These are phyloP conservation scores for Callosobruchus maculatus DNA, from an alignment of 2,888 invertebrate genomes.

Conservation along the genomic window DNA sequence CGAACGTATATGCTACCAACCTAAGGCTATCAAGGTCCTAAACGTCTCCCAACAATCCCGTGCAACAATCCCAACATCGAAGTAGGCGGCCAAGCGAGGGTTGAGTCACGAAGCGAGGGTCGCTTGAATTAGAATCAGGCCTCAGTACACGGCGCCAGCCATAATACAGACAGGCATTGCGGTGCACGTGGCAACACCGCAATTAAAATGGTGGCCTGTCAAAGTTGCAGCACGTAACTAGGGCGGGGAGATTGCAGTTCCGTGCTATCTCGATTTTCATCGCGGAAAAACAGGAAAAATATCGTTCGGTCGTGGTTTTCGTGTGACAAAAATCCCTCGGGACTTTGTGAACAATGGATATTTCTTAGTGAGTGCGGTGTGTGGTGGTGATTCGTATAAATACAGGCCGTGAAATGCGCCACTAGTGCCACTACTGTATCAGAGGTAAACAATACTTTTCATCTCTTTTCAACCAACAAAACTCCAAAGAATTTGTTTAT, in stretches of 20 bases:
- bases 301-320: background rate
- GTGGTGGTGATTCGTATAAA: background rate
- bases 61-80: too few species aligned
- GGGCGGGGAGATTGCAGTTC: slow-evolving; percentile 45
- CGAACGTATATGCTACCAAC: too few species aligned
- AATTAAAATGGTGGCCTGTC: slow-evolving; percentile 47
- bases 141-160: background rate
- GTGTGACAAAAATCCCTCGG: background rate
- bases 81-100: too few species aligned
- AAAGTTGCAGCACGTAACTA: slow-evolving; percentile 47
- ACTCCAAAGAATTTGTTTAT: slow-evolving; percentile 6
- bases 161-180: background rate
- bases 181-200: slow-evolving; percentile 1
- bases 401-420: slow-evolving; percentile 10
- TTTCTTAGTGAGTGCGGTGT: background rate
- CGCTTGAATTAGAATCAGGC: too few species aligned
- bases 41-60: too few species aligned
- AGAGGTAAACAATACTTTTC: slow-evolving; percentile 46
- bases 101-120: too few species aligned
- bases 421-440: slow-evolving; percentile 26
- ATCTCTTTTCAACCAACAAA: slow-evolving; percentile 33
- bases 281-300: slow-evolving; percentile 10
- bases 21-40: too few species aligned
- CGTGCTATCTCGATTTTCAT: slow-evolving; percentile 34
- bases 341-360: background rate